These are phyloP conservation scores for Larimichthys polyactis DNA, from an alignment of 2,113 vertebrate genomes.

Conservation along the genomic window DNA sequence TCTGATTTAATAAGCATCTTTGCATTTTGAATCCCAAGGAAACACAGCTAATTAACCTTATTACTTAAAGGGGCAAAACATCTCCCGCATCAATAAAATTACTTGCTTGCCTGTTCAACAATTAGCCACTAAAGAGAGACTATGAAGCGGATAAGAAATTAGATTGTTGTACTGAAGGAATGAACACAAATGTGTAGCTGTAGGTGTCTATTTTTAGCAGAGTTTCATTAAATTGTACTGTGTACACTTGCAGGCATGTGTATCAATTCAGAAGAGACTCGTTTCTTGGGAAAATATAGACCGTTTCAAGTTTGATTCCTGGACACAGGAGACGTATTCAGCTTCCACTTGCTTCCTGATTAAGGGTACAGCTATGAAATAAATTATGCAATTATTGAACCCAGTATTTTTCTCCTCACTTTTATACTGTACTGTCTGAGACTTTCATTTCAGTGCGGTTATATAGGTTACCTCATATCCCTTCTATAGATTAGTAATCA, in stretches of 20 bases:
- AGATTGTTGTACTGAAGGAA: constrained; percentile 51
- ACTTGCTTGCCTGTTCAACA: constrained; percentile 64
- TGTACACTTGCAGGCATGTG: constrained; percentile 45
- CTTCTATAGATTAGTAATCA: constrained; percentile 67
- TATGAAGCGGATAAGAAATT: constrained; percentile 64
- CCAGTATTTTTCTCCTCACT: constrained; percentile 5
- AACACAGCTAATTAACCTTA: constrained; percentile 86
- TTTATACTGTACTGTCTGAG: constrained; percentile 27
- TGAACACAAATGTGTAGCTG: constrained; percentile 37
- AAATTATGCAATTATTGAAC: constrained; percentile 13
- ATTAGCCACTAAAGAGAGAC: constrained; percentile 75
- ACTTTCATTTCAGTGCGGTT: constrained; percentile 36
- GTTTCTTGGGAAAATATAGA: constrained; percentile 20
- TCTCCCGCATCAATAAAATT: constrained; percentile 78
- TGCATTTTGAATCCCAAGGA: constrained; percentile 79
- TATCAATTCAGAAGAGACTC: constrained; percentile 47
- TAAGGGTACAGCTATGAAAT: not conserved
- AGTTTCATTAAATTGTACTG: constrained; percentile 55
- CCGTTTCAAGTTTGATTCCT: constrained; percentile 11
- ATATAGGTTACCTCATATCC: constrained; percentile 61
- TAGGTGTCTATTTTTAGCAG: constrained; percentile 54
- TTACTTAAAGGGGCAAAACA: constrained; percentile 76
- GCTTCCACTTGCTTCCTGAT: not conserved
- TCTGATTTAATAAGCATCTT: constrained; percentile 78
- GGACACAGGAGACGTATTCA: constrained; percentile 4